Evolutionary conservation across 2,113 vertebrate species (phyloP).

Genomic region (Anolis sagrei): DNA sequence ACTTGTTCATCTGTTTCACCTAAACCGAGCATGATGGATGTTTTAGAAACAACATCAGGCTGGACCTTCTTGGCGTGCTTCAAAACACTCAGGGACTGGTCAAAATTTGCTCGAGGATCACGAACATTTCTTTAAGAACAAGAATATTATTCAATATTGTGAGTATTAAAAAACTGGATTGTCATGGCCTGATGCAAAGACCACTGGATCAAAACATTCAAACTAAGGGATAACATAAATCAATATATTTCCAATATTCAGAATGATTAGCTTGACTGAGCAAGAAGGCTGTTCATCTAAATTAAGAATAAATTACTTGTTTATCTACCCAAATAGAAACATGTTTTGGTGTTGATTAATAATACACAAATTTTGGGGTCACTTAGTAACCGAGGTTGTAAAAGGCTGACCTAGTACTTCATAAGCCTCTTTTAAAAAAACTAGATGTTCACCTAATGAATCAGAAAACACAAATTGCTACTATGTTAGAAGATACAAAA

Average conservation of each 20-base stretch:
- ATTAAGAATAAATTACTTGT: neutral
- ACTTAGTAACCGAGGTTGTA: neutral
- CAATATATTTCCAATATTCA: neutral
- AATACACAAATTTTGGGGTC: neutral
- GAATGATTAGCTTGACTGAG: neutral
- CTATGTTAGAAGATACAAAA: too few species aligned
- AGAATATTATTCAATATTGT: neutral
- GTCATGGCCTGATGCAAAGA: neutral
- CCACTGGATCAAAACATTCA: accelerated
- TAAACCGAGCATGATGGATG: constrained; percentile 95
- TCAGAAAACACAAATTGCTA: too few species aligned
- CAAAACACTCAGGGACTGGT: constrained; percentile 89
- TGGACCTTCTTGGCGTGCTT: constrained; percentile 87
- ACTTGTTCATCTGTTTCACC: constrained; percentile 91
- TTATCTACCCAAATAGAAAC: neutral
- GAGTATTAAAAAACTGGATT: neutral
- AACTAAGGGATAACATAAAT: accelerated
- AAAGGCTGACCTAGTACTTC: neutral
- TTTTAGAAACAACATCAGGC: constrained; percentile 88
- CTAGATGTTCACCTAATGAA: neutral
- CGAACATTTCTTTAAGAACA: constrained; percentile 84
- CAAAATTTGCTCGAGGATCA: constrained; percentile 91
- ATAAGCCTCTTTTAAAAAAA: neutral
- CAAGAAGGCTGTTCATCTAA: neutral
- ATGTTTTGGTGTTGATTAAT: neutral